phyloP scores from a whole-genome alignment of 92 coral and sea anemone species.

The Palythoa caribaeorum region DNA sequence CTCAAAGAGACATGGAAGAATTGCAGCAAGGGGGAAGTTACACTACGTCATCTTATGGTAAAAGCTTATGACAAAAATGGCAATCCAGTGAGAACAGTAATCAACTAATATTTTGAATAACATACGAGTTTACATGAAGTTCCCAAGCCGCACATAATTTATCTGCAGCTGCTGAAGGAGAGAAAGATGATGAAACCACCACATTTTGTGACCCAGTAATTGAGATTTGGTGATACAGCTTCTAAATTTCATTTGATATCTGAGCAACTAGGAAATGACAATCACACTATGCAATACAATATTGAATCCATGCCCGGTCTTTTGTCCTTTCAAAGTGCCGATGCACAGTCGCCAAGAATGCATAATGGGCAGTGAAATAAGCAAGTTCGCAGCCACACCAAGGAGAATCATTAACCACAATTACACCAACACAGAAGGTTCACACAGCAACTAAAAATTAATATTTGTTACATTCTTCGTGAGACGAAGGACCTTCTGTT shows the following conservation, averaged over 20 bases:
- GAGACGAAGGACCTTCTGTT: no score
- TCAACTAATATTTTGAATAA: no score
- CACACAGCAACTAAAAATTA: no score
- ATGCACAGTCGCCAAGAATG: not conserved
- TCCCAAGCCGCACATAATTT: no score
- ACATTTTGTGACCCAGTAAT: no score
- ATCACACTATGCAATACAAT: not conserved
- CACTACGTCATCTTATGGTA: constrained; percentile 27
- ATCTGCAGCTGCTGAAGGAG: not conserved
- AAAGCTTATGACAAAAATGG: not conserved
- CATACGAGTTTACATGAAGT: no score
- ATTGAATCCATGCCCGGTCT: not conserved
- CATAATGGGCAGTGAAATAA: no score
- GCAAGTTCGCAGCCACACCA: no score
- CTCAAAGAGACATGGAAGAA: constrained; percentile 7
- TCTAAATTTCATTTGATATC: no score
- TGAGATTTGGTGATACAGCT: no score
- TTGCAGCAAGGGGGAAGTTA: not conserved
- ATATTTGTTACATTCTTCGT: no score
- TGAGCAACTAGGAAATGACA: no score
- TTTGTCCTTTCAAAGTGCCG: not conserved
- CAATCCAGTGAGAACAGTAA: not conserved
- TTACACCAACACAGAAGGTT: not conserved
- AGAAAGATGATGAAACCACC: not conserved
- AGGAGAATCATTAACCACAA: not conserved